A percentile compares a stretch with the other conserved stretches of the same genome.
phyloP scores from a whole-genome alignment of 2,797 vertebrate genomes.

The Acanthis flammea region DNA sequence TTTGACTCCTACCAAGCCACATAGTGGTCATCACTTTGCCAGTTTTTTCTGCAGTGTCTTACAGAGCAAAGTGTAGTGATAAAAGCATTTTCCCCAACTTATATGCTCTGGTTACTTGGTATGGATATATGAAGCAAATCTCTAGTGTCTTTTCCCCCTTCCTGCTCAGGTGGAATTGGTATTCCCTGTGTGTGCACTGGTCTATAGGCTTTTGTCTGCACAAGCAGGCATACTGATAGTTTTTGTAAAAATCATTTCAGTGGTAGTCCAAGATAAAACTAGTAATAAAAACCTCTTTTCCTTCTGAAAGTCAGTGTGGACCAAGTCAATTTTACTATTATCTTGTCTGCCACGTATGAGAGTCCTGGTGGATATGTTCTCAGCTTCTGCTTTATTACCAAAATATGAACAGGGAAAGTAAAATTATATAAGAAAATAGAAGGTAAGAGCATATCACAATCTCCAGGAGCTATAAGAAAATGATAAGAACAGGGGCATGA shows the following conservation, averaged over 20 bases:
- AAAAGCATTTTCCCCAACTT: neutral
- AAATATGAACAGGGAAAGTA: neutral
- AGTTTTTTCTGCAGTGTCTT: neutral
- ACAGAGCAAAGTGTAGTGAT: neutral
- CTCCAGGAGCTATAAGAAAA: conserved; percentile 21
- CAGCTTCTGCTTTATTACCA: conserved; percentile 1
- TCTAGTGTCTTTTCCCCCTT: neutral
- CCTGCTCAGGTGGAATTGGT: neutral
- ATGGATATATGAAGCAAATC: neutral
- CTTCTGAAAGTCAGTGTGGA: neutral
- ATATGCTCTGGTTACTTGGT: no score
- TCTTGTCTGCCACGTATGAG: neutral
- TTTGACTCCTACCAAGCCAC: neutral
- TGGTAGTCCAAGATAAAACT: neutral
- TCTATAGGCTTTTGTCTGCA: neutral
- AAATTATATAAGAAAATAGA: conserved; percentile 11
- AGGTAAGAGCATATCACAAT: neutral
- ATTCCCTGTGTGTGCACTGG: neutral
- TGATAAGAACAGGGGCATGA: neutral
- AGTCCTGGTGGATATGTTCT: neutral
- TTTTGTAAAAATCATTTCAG: neutral
- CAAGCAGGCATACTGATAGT: neutral
- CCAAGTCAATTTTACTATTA: neutral
- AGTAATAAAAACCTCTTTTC: neutral
- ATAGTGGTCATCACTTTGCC: neutral